Percentiles rank a stretch among this genome's conserved stretches.
Conservation (phyloP, 2,797 vertebrate genomes). For the Pseudochaenichthys georgianus region DNA sequence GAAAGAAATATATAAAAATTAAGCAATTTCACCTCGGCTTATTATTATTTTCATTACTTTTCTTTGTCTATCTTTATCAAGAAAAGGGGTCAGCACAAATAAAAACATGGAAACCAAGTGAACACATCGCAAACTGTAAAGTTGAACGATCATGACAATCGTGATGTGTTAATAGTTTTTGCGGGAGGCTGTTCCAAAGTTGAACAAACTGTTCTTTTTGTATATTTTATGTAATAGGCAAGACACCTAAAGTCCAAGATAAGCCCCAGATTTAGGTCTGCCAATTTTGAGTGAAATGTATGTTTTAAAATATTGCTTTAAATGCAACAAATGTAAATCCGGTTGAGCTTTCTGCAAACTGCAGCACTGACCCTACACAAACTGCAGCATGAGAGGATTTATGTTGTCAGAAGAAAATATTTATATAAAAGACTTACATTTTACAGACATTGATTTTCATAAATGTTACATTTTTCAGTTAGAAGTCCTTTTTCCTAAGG, state of each 20-base stretch:
- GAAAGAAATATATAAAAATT: no score
- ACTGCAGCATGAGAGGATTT: neutral
- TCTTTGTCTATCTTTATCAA: no score
- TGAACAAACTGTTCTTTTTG: neutral
- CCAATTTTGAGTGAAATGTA: neutral
- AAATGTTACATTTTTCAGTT: no score
- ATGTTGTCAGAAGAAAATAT: neutral
- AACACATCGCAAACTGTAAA: neutral
- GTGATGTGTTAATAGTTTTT: neutral
- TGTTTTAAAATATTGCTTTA: neutral
- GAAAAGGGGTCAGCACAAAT: no score
- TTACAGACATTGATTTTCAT: no score
- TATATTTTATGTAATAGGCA: neutral
- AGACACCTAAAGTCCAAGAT: neutral
- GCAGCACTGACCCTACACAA: neutral
- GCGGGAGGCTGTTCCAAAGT: neutral
- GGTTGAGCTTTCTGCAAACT: neutral
- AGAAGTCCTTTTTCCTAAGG: no score
- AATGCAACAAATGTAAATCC: neutral
- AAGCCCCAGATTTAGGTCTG: neutral
- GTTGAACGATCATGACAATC: neutral
- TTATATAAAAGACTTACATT: neutral
- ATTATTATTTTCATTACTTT: no score
- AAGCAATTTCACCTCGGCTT: no score
- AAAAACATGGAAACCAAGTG: neutral